phyloP scores from a whole-genome alignment of 2,113 vertebrate species.

The Grallaria varia region DNA sequence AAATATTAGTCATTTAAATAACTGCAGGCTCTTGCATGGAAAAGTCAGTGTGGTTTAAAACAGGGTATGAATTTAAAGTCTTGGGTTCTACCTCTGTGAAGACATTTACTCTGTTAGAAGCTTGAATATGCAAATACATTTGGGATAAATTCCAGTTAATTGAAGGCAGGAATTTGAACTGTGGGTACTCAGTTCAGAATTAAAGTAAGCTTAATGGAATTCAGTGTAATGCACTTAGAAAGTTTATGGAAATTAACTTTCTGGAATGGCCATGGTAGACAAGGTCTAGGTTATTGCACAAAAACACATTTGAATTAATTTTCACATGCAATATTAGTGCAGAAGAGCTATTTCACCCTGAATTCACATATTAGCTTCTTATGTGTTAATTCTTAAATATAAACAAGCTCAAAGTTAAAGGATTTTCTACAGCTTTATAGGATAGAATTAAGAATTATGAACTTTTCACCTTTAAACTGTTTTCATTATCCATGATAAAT shows the following conservation, averaged over 20 bases:
- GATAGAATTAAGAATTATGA: not conserved
- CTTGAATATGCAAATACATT: conserved; percentile 10
- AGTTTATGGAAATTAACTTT: conserved; percentile 16
- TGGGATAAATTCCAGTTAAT: conserved; percentile 29
- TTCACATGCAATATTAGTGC: not conserved
- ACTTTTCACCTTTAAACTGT: not conserved
- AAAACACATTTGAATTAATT: conserved; percentile 15
- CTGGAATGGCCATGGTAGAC: not conserved
- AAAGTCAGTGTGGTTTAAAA: not conserved
- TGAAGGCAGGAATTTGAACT: conserved; percentile 12
- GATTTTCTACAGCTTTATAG: not conserved
- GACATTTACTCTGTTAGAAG: not conserved
- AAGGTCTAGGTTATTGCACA: conserved; percentile 4
- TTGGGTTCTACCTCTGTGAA: not conserved
- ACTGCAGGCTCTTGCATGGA: not conserved
- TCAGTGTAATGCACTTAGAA: not conserved
- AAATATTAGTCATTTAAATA: not conserved
- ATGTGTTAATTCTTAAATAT: not conserved
- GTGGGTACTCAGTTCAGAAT: not conserved
- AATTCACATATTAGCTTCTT: not conserved
- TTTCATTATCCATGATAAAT: not conserved
- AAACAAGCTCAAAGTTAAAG: not conserved
- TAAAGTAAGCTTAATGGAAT: conserved; percentile 25
- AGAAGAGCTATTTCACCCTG: not conserved
- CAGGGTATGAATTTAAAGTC: not conserved